Percentiles rank a stretch among this genome's conserved stretches.
Evolutionary conservation across 2,797 vertebrate species (phyloP).

Genomic region (Columba guinea): DNA sequence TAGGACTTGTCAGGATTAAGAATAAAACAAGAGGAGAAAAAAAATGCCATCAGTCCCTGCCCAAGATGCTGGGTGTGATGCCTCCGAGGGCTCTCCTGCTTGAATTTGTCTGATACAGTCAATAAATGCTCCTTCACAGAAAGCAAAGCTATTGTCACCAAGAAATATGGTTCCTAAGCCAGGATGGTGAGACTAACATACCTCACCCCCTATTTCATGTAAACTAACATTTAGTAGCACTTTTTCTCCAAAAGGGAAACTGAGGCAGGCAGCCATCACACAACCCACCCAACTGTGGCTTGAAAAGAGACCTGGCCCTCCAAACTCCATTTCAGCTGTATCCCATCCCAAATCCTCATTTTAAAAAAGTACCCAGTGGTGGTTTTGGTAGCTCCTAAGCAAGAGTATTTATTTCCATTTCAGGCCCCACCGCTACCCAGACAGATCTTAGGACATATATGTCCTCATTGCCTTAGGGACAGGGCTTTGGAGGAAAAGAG

Average conservation of each 20-base stretch:
- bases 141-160: neutral
- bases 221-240: neutral
- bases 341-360: neutral
- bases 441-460: fast-evolving
- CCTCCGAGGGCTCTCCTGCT: neutral
- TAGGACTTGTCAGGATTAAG: neutral
- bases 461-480: neutral
- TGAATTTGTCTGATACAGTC: neutral
- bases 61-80: too few relatives aligned
- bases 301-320: neutral
- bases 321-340: neutral
- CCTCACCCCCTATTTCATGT: fast-evolving
- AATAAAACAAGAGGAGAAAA: neutral
- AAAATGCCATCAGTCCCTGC: neutral
- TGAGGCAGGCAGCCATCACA: neutral
- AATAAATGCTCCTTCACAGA: fast-evolving
- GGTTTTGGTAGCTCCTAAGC: fast-evolving
- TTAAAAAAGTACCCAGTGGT: neutral
- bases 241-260: neutral
- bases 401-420: neutral
- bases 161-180: neutral
- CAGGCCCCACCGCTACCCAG: too few relatives aligned
- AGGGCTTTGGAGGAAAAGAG: neutral
- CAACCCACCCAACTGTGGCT: neutral
- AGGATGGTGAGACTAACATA: fast-evolving